Percentiles rank a stretch among this genome's conserved stretches.
Conservation (phyloP, 2,888 invertebrate genomes). For the Heteropelma amictum region DNA sequence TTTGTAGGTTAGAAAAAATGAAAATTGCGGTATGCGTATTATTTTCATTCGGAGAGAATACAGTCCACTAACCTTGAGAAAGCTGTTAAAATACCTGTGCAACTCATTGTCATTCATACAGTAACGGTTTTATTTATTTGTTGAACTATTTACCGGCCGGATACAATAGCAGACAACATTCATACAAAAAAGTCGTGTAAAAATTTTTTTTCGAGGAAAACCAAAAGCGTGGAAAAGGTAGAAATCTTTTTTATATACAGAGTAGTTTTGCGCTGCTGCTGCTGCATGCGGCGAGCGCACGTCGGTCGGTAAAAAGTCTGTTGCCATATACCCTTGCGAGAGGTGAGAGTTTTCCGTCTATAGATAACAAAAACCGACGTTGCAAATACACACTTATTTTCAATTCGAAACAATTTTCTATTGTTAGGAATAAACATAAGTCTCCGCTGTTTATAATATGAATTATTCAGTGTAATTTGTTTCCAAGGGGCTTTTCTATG, state of each 20-base stretch:
- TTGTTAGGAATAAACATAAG: no score
- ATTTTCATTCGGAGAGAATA: not conserved
- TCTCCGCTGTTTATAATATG: no score
- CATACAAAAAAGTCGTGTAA: not conserved
- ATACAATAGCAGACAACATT: constrained; percentile 35
- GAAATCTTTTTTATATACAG: not conserved
- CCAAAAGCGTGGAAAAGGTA: not conserved
- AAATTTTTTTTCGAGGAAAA: not conserved
- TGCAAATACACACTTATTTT: no score
- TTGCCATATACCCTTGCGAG: no score
- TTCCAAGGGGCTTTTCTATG: no score
- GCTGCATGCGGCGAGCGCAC: no score
- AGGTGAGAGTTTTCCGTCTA: no score
- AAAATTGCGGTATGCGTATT: not conserved
- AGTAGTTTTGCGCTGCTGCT: no score
- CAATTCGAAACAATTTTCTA: no score
- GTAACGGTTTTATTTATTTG: not conserved
- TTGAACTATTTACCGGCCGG: not conserved
- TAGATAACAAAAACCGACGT: no score
- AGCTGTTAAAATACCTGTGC: constrained; percentile 58
- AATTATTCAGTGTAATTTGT: no score
- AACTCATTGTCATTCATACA: constrained; percentile 44
- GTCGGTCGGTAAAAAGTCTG: no score
- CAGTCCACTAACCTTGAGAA: constrained; percentile 65
- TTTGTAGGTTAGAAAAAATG: constrained; percentile 19